Evolutionary conservation across 2,888 invertebrate genomes (phyloP), one percentile per base, ranked within the genome.

Genomic region (Leptopterna dolabrata): DNA sequence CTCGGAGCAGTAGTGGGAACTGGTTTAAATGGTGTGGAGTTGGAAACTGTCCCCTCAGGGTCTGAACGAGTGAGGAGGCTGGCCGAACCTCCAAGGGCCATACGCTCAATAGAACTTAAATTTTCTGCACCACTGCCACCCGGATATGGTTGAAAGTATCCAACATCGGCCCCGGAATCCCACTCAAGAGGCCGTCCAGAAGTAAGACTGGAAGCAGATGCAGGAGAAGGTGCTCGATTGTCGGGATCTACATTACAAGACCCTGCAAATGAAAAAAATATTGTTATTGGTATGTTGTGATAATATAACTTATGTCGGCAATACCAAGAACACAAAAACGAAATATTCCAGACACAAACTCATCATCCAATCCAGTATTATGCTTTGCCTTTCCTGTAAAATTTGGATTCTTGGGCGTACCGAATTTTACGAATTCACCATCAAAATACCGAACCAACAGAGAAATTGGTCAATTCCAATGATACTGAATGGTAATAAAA

Each of bases 111-210:
- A 1, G 95, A 94, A 90, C 94, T 94, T 19, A 95, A 47, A 14
- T 86, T 47, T 24, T 85, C 88, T 24, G 41, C 30, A 63, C 76
- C 63, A 16, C 71, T n/a, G 19, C 45, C 85, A 80, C 43, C 36
- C 45, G 78, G 84, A 29, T 55, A 85, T 11, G 63, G 30, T 14
- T 88, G 80, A 19, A 89, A 89, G 91, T 97, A 97, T 0, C 97
- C 97, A 73, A 97, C 96, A 92, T 97, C 97, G 0, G 96, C 97
- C 30, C 96, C 94, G 51, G 96, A 96, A 91, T 97, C 97, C 97
- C 97, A 97, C 92, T 97, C 97, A 1, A 97, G 92, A 89, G 95
- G 95, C 83, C 95, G 94, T 90, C 94, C 95, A 0, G 96, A 95
- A 82, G 95, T 94, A 29, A 88, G 70, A 55, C 89, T 89, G 0